Evolutionary conservation across 2,113 vertebrate genomes (phyloP).

Genomic region (Plotosus lineatus): DNA sequence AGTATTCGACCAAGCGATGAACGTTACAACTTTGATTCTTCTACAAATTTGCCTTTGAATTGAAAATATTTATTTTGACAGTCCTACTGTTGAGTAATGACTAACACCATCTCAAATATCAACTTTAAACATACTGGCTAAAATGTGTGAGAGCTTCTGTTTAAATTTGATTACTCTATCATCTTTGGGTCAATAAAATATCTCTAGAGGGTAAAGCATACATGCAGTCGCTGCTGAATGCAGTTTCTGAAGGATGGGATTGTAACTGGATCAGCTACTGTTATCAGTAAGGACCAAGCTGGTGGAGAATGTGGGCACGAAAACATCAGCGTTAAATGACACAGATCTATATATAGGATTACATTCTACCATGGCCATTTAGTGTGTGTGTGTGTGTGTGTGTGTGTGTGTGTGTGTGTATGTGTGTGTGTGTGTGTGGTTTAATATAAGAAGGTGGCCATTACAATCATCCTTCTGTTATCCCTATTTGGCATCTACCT

Average conservation of each 20-base stretch:
- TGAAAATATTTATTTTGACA: background rate
- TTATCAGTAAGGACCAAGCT: conserved; percentile 67
- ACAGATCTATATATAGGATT: conserved; percentile 72
- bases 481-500: conserved; percentile 71
- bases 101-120: background rate
- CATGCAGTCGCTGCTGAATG: conserved; percentile 43
- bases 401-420: conserved; percentile 55
- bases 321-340: conserved; percentile 71
- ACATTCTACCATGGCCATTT: conserved; percentile 65
- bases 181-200: background rate
- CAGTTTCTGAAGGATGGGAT: conserved; percentile 55
- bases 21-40: background rate
- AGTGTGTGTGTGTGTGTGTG: conserved; percentile 47
- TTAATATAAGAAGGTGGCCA: conserved; percentile 73
- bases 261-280: conserved; percentile 42
- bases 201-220: background rate
- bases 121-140: background rate
- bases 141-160: background rate
- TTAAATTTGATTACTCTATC: background rate
- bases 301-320: conserved; percentile 55
- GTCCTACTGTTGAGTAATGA: background rate
- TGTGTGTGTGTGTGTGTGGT: conserved; percentile 51
- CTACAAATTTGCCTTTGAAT: background rate
- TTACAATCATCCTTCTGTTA: conserved; percentile 73
- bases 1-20: background rate